A percentile compares a stretch with the other conserved stretches of the same genome.
Evolutionary conservation across 1,140 invertebrate species (phyloP).

Genomic region (Drosophila baimaii): DNA sequence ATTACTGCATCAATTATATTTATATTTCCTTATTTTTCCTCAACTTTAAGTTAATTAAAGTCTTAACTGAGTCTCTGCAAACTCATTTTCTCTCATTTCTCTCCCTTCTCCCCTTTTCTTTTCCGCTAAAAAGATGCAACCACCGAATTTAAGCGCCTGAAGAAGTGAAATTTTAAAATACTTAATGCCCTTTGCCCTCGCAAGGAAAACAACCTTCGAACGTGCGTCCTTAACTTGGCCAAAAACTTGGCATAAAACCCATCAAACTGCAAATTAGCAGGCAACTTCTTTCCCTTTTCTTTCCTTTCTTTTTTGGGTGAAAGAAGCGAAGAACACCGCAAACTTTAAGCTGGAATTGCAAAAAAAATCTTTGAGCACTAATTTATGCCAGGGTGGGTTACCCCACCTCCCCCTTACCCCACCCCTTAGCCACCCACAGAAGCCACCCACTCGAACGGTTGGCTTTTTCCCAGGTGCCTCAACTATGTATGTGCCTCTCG

Average conservation of each 20-base stretch:
- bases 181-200: slow-evolving; percentile 28
- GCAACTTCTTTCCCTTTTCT: not conserved
- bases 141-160: slow-evolving; percentile 9
- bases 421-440: slow-evolving; percentile 4
- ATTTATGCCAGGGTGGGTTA: slow-evolving; percentile 56
- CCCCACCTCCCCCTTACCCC: not conserved
- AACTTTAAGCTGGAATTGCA: slow-evolving; percentile 56
- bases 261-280: slow-evolving; percentile 49
- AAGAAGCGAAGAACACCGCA: not conserved
- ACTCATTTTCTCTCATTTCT: not conserved
- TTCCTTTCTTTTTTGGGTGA: not conserved
- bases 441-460: slow-evolving; percentile 45
- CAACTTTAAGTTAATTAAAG: not conserved
- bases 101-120: not conserved
- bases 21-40: not conserved
- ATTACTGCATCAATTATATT: not conserved
- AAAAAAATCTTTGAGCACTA: slow-evolving; percentile 47
- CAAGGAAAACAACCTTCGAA: slow-evolving; percentile 33
- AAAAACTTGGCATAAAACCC: slow-evolving; percentile 29
- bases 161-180: slow-evolving; percentile 17
- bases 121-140: not conserved
- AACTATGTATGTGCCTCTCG: slow-evolving; percentile 4
- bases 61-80: not conserved
- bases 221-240: slow-evolving; percentile 19
- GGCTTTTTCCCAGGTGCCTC: slow-evolving; percentile 55